Conservation (phyloP, 2,797 vertebrate species). For the Atherinosoma microstoma region DNA sequence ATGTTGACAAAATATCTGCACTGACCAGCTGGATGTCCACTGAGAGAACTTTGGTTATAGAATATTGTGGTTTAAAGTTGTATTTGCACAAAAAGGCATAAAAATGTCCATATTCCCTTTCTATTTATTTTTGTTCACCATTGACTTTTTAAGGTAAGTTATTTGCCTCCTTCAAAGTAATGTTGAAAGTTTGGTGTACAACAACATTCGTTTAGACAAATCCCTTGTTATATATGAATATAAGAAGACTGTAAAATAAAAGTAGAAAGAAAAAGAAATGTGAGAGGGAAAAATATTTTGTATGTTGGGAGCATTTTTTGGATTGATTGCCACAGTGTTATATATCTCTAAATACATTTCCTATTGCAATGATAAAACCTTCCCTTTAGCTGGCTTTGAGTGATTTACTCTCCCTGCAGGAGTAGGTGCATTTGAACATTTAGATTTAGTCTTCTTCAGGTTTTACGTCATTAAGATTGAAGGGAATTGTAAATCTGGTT, state of each 20-base stretch:
- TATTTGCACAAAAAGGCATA: neutral
- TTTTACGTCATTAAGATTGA: neutral
- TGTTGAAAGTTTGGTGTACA: too few relatives aligned
- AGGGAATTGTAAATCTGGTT: neutral
- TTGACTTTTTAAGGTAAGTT: neutral
- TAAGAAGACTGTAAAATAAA: neutral
- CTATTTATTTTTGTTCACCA: neutral
- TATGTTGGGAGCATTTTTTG: neutral
- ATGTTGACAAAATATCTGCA: neutral
- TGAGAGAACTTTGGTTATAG: neutral
- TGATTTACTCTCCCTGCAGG: neutral
- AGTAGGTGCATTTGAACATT: neutral
- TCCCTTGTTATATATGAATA: neutral
- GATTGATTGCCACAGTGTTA: neutral
- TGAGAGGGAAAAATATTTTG: neutral
- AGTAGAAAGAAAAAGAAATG: neutral
- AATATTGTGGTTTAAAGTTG: neutral
- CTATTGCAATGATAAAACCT: neutral
- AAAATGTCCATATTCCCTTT: neutral
- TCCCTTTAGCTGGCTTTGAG: neutral
- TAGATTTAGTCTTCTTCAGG: neutral
- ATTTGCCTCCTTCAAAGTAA: neutral
- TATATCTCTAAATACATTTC: neutral
- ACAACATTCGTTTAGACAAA: neutral
- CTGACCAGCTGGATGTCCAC: neutral